Conservation (phyloP, 2,888 invertebrate species). For the Galeruca laticollis region DNA sequence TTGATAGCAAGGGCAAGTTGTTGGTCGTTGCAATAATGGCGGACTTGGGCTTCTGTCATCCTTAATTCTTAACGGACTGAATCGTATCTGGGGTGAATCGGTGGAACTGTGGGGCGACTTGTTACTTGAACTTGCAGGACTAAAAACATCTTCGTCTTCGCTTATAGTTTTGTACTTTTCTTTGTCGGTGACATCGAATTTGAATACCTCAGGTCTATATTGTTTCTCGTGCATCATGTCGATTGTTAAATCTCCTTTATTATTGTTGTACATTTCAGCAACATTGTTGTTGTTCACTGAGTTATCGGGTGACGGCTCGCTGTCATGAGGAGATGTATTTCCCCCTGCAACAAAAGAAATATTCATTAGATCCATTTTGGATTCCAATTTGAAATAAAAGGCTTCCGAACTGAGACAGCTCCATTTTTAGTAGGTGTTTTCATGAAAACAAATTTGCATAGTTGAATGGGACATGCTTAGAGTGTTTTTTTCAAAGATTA, state of each 20-base stretch:
- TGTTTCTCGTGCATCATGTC: slow-evolving; percentile 58
- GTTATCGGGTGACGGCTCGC: slow-evolving; percentile 50
- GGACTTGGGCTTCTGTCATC: slow-evolving; percentile 66
- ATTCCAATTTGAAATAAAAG: too few relatives aligned
- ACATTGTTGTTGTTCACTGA: slow-evolving; percentile 67
- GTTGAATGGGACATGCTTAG: too few relatives aligned
- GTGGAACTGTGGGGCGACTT: slow-evolving; percentile 71
- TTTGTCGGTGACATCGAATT: slow-evolving; percentile 67
- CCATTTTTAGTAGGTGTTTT: too few relatives aligned
- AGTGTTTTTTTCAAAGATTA: too few relatives aligned
- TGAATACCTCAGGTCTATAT: slow-evolving; percentile 67
- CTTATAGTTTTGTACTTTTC: slow-evolving; percentile 65
- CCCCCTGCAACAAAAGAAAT: slow-evolving; percentile 36
- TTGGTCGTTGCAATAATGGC: slow-evolving; percentile 58
- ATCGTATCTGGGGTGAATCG: slow-evolving; percentile 70
- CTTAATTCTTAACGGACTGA: slow-evolving; percentile 70
- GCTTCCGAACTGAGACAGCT: too few relatives aligned
- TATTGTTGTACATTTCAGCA: slow-evolving; percentile 59
- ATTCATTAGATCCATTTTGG: too few relatives aligned
- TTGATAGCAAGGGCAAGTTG: slow-evolving; percentile 64
- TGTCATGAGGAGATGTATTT: slow-evolving; percentile 44
- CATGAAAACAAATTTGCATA: too few relatives aligned
- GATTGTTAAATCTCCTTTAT: slow-evolving; percentile 49
- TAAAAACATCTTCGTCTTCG: slow-evolving; percentile 73
- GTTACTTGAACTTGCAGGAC: slow-evolving; percentile 70